Evolutionary conservation across 1,140 invertebrate genomes (phyloP), one percentile per base, ranked within the genome.

Genomic region (Drosophila gunungcola): DNA sequence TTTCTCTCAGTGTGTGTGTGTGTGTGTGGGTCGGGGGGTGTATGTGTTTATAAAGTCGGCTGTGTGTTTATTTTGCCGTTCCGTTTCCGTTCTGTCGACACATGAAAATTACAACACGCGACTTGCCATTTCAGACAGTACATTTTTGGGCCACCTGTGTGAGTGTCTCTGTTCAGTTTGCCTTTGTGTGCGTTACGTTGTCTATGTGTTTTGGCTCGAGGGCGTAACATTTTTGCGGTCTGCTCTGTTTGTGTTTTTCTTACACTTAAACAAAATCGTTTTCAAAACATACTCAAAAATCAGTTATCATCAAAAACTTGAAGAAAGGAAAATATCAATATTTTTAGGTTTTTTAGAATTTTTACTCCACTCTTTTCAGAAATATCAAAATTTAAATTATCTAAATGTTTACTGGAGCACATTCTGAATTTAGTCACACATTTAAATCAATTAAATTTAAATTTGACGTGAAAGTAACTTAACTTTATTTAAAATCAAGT

Each of bases 91-190:
- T 78, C 58, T 58, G 70, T 34, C 73, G 42, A 77, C 74, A 62
- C 63, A 77, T 67, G 56, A 78, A 78, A 78, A 70, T 78, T 77
- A 78, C 73, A 69, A 45, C 52, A 57, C 34, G 51, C 27, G 55
- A 64, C 58, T 52, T 67, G 56, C 52, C 46, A 77, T 56, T 78
- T 56, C 41, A 80, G 45, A 48, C 72, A 61, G 57, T 73, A 76
- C 55, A 77, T 79, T 60, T 51, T 64, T 55, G 27, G 57, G 62
- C 34, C 52, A 77, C 70, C 58, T 80, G 64, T 80, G 63, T 75
- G 63, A 60, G 45, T 73, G 43, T 38, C 25, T 34, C 57, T 13
- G 34, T 41, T 21, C 7, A 52, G 21, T 45, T 6, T 62, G 53
- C 62, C 27, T 43, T 46, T 73, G 43, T 12, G 34, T 3, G 11